phyloP scores from a whole-genome alignment of 2,888 invertebrate species.

The Hydraecia micacea region DNA sequence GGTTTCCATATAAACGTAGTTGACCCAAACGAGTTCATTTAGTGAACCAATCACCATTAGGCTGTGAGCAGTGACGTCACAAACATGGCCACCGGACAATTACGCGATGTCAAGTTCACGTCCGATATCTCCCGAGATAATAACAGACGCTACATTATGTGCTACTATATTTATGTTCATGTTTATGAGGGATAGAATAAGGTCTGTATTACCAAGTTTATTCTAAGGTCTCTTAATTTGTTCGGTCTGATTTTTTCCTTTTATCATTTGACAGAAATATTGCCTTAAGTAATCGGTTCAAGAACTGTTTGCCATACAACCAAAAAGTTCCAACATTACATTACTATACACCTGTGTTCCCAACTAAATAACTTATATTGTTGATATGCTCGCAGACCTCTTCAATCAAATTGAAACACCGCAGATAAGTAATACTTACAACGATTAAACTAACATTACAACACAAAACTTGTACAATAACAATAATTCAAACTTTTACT shows the following conservation, averaged over 20 bases:
- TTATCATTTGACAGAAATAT: neutral
- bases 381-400: constrained; percentile 21
- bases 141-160: constrained; percentile 32
- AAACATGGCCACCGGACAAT: constrained; percentile 48
- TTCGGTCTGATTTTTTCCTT: neutral
- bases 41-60: constrained; percentile 54
- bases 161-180: constrained; percentile 40
- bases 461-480: constrained; percentile 69
- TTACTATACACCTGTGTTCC: constrained; percentile 17
- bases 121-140: constrained; percentile 40
- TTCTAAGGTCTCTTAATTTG: constrained; percentile 5
- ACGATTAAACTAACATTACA: constrained; percentile 69
- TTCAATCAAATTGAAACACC: constrained; percentile 56
- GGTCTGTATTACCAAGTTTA: constrained; percentile 11
- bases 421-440: constrained; percentile 57
- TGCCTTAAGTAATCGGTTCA: neutral
- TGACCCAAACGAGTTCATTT: constrained; percentile 45
- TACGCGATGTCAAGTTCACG: constrained; percentile 48
- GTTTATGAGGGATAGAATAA: constrained; percentile 28
- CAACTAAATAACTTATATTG: constrained; percentile 2
- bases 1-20: constrained; percentile 46
- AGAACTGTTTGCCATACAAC: constrained; percentile 8
- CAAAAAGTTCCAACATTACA: constrained; percentile 16
- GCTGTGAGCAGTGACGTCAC: constrained; percentile 35
- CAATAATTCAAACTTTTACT: constrained; percentile 73